Evolutionary conservation across 1,140 invertebrate species (phyloP), one percentile per base, ranked within the genome.

Genomic region (Brachionus rubens): DNA sequence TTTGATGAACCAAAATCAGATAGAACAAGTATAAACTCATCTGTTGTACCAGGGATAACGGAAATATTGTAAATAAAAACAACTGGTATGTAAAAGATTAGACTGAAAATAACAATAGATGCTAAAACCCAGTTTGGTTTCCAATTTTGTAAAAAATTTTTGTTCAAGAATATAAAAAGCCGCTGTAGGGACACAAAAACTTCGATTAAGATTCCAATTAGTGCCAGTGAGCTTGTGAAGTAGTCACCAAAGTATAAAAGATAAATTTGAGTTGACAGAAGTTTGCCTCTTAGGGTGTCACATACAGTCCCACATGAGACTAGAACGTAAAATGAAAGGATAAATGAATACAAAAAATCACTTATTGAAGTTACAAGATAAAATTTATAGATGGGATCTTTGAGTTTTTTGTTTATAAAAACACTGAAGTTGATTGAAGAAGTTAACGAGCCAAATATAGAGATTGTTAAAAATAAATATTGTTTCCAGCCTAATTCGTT

Each of bases 71-170:
- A 30, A 59, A 59, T 30, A 59, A 59, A 59, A 36, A 59, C 10
- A 3, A 59, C 9, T 16, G 54, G 54, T 19, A 59, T 14, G 6
- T 59, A 59, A 59, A 33, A 59, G 9, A 59, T 33, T 16, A 59
- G 12, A 3, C 54, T n/a, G 16, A 59, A 33, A 33, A 12, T 16
- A 33, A 14, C 36, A 5, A 59, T 59, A 19, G 9, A 16, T 33
- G 54, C 19, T 9, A 59, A 36, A 30, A 59, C 54, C 6, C 10
- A 33, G 16, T 10, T 36, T 33, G 30, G 28, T 36, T 59, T 59
- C 19, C n/a, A 59, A 59, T 59, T 59, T 40, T 59, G 26, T n/a
- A 59, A 36, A 3, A 59, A 33, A 40, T 36, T 16, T 59, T 59
- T 59, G 10, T 36, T 59, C 3, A 59, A 14, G 9, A 59, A 36